Evolutionary conservation across 2,113 vertebrate genomes (phyloP), one percentile per base, ranked within the genome.

Genomic region (Hepsetus odoe): DNA sequence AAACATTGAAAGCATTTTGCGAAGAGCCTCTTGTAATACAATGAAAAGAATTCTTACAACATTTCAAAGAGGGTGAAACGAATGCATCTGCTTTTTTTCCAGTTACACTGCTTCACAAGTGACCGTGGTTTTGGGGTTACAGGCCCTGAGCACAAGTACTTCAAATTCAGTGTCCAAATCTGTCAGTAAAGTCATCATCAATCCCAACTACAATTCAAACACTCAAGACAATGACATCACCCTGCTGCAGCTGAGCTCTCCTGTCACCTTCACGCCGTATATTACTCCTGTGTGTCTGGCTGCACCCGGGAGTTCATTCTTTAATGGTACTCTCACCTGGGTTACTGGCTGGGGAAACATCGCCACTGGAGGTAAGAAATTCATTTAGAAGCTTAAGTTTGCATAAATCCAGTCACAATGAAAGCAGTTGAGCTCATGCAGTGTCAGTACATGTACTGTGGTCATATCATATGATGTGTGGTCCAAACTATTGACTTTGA

Each of bases 311-410:
- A 89, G 88, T 69, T 75, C 49, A 49, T 93, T 94, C 69, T 89
- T 89, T 35, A 89, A 38, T 0, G 83, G 85, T 56, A 85, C 90
- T 26, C 53, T 28, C 0, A 91, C 89, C 33, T 91, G 87, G 0
- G 90, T 94, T 71, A 94, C 92, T 0, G 92, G 93, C 26, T 94
- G 92, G 92, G 92, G 93, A 32, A 49, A 85, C 0, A 80, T 3
- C 24, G 0, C 0, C 0, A 0, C 0, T 44, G 13, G 3, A 11
- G 49, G 85, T 87, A 28, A 62, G 74, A 42, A 73, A 10, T 55
- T 3, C 3, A 51, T 51, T 51, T 51, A 5, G 18, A 7, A n/a
- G 49, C 46, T 49, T 9, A 18, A 18, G 35, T 8, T 44, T 2
- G 2, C 13, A 11, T 44, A 12, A 8, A 12, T 11, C 13, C 42